Conservation (phyloP, 2,113 vertebrate species). For the Erpornis zantholeuca region DNA sequence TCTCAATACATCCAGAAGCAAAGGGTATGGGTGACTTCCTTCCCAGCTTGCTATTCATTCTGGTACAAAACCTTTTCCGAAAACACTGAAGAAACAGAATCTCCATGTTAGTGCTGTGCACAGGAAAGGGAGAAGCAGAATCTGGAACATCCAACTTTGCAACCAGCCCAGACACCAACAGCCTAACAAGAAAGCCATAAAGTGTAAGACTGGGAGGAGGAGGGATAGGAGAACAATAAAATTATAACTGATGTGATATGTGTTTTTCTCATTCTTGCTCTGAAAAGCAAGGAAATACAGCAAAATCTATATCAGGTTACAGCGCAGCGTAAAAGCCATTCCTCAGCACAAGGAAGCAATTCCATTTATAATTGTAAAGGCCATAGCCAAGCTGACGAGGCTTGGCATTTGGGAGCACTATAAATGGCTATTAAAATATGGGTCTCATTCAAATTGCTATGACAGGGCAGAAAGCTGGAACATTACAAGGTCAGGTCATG, state of each 20-base stretch:
- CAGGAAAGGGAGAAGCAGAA: background rate
- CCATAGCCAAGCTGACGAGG: background rate
- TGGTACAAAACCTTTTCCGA: background rate
- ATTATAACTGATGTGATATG: background rate
- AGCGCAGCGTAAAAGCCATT: background rate
- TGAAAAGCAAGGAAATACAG: background rate
- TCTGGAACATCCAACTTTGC: background rate
- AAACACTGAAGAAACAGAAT: background rate
- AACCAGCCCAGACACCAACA: background rate
- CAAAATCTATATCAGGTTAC: background rate
- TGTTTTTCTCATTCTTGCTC: background rate
- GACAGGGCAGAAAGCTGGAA: background rate
- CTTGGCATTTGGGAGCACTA: background rate
- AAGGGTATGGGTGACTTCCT: background rate
- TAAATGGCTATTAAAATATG: slow-evolving; percentile 1
- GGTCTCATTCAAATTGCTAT: background rate
- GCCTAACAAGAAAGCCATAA: background rate
- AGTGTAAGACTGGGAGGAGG: background rate
- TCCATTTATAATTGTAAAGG: background rate
- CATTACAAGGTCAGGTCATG: background rate
- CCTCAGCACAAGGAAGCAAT: background rate
- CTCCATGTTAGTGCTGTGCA: background rate
- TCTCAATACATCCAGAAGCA: background rate
- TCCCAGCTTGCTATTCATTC: background rate
- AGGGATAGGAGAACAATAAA: background rate